Evolutionary conservation across 2,888 invertebrate species (phyloP).

Genomic region (Timema cristinae): DNA sequence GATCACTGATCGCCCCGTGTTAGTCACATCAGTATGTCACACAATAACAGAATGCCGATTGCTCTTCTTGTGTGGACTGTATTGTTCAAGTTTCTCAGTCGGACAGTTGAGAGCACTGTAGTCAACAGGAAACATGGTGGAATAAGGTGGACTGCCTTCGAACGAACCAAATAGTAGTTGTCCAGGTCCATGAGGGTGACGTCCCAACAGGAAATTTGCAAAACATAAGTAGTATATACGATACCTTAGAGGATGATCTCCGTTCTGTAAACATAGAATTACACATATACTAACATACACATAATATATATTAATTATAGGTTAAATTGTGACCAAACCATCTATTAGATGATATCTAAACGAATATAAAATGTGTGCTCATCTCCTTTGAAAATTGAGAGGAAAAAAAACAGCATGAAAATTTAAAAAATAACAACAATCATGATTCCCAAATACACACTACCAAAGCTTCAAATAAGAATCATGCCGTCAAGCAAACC

Average conservation of each 20-base stretch:
- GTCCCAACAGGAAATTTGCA: conserved; percentile 69
- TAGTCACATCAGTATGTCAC: conserved; percentile 35
- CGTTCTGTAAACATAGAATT: conserved; percentile 54
- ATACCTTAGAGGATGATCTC: conserved; percentile 62
- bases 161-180: conserved; percentile 63
- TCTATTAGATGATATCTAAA: background rate
- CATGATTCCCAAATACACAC: too few species aligned
- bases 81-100: conserved; percentile 65
- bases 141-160: conserved; percentile 35
- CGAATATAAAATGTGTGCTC: background rate
- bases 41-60: conserved; percentile 68
- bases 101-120: conserved; percentile 70
- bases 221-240: conserved; percentile 67
- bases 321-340: background rate
- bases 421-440: background rate
- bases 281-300: background rate
- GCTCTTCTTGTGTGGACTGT: conserved; percentile 62
- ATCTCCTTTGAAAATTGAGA: background rate
- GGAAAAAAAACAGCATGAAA: background rate
- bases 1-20: too few species aligned
- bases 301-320: conserved; percentile 9
- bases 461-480: too few species aligned
- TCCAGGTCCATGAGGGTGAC: conserved; percentile 71
- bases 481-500: too few species aligned
- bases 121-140: conserved; percentile 61